Conservation (phyloP, 1,140 invertebrate genomes). For the Zaprionus tsacasi region DNA sequence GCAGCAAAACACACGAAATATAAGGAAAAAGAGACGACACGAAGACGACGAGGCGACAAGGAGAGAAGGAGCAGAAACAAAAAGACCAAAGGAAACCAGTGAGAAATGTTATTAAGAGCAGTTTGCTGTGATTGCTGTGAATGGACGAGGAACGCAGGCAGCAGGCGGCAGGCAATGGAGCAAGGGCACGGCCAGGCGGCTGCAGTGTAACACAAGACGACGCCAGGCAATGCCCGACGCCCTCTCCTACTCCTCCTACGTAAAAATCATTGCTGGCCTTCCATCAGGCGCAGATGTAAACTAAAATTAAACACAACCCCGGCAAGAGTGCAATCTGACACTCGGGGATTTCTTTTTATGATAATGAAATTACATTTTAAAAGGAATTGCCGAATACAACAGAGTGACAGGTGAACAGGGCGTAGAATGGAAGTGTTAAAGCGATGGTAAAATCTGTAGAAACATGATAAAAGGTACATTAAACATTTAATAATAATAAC, state of each 20-base stretch:
- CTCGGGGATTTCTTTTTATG: conserved; percentile 15
- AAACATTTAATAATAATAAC: no score
- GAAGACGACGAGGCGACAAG: conserved; percentile 38
- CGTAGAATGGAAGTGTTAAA: not conserved
- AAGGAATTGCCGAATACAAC: conserved; percentile 2
- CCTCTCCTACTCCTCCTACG: conserved; percentile 14
- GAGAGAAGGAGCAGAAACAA: conserved; percentile 29
- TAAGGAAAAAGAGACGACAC: conserved; percentile 29
- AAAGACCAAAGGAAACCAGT: conserved; percentile 53
- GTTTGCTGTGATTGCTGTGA: conserved; percentile 65
- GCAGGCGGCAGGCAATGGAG: conserved; percentile 10
- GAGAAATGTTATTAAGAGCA: conserved; percentile 81
- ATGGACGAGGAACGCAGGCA: conserved; percentile 18
- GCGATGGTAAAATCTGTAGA: not conserved
- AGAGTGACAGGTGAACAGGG: not conserved
- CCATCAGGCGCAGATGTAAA: conserved; percentile 27
- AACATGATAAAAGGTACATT: not conserved
- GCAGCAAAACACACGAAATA: conserved; percentile 25
- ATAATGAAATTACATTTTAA: conserved; percentile 20
- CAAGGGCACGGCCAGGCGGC: conserved; percentile 15
- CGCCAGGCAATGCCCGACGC: conserved; percentile 10
- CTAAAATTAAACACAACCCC: conserved; percentile 27
- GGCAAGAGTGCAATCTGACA: conserved; percentile 28
- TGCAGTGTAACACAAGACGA: conserved; percentile 30
- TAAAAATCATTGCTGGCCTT: conserved; percentile 27